A percentile compares a stretch with the other conserved stretches of the same genome.
Conservation (phyloP, 2,113 vertebrate species). For the Psammodynastes pulverulentus region DNA sequence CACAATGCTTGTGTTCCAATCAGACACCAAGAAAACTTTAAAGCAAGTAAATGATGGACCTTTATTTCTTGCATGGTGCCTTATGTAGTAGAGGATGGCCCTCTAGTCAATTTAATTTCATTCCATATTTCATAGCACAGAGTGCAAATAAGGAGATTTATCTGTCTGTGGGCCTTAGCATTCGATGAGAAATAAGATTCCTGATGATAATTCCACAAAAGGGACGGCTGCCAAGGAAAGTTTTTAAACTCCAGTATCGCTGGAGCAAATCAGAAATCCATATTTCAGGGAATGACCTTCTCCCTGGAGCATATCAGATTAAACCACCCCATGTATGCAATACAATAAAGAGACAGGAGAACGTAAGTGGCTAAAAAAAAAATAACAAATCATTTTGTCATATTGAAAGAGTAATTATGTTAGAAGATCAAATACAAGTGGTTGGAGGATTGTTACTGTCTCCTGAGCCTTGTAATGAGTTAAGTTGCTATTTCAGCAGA, state of each 20-base stretch:
- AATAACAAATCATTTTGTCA: fast-evolving
- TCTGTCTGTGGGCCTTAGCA: background rate
- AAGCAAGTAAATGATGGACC: background rate
- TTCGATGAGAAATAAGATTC: background rate
- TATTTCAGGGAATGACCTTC: background rate
- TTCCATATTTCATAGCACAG: background rate
- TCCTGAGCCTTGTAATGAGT: background rate
- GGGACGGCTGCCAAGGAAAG: background rate
- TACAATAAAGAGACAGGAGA: background rate
- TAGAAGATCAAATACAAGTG: slow-evolving; percentile 12
- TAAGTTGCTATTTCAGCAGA: background rate
- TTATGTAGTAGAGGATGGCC: background rate
- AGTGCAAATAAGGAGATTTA: background rate
- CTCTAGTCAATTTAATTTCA: background rate
- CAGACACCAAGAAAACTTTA: no score
- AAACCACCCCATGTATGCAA: background rate
- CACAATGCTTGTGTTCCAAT: background rate
- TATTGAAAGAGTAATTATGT: background rate
- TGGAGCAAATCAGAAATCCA: background rate
- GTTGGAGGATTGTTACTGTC: background rate
- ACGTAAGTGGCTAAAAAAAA: background rate
- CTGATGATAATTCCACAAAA: background rate
- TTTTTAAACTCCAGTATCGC: background rate
- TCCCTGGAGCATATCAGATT: background rate
- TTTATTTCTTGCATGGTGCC: background rate